Evolutionary conservation across 2,888 invertebrate genomes (phyloP), one percentile per base, ranked within the genome.

Genomic region (Synergus umbraculus): DNA sequence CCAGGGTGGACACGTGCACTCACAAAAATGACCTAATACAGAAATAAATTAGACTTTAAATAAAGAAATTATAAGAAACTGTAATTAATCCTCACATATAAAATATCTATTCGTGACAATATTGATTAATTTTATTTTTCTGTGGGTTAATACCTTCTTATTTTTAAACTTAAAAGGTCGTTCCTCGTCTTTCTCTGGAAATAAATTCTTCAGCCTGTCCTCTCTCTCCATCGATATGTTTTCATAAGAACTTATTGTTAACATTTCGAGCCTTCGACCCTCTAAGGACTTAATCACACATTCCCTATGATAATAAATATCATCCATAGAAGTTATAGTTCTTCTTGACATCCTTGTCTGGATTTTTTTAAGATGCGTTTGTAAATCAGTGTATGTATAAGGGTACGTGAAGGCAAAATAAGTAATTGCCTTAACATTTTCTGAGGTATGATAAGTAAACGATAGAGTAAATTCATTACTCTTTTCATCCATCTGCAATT

Each of bases 361-460:
- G 69, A 97, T 94, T 76, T 94, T 94, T 84, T 94, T 94, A 43
- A 98, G 93, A 87, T 95, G 94, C 83, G 95, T 95, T 92, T 97
- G 96, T 77, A 97, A 93, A 87, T 98, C 97, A 0, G 94, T 94
- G 90, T 97, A 98, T 0, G 97, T 96, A 93, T 95, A 98, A 2
- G 98, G 98, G 92, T 96, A 98, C 8, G 97, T 97, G 92, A 98
- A 98, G 0, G 98, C 97, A 93, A 98, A 97, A 92, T 97, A 98
- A 9, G 96, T 95, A 5, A 95, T 95, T 29, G 96, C 95, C 82
- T 95, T 94, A 4, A 93, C 87, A 93, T 95, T 97, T 87, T 96
- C 97, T 79, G 94, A 94, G 22, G 95, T 95, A 41, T 94, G 94
- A 91, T 95, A 96, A 89, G 95, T 95, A 92, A 97, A 97, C 83